phyloP scores from a whole-genome alignment of 2,113 vertebrate species.

The Paratilapia polleni region DNA sequence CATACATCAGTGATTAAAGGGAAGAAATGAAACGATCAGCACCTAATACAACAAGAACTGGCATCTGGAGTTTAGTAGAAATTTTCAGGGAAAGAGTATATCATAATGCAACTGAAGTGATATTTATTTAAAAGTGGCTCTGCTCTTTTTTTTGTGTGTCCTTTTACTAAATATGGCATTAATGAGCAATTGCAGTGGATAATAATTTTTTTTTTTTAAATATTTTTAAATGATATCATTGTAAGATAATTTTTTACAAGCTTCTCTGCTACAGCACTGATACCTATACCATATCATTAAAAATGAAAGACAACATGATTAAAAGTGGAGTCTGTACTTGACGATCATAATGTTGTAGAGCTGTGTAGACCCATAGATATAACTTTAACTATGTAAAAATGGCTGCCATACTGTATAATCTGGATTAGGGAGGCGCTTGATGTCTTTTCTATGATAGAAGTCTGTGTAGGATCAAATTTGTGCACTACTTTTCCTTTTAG shows the following conservation, averaged over 20 bases:
- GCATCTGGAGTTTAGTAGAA: constrained; percentile 80
- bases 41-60: constrained; percentile 80
- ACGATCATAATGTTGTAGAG: constrained; percentile 60
- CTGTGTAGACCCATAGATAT: constrained; percentile 51
- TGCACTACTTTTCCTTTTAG: constrained; percentile 72
- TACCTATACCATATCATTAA: constrained; percentile 50
- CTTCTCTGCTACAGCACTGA: constrained; percentile 70
- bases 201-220: constrained; percentile 64
- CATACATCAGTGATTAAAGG: constrained; percentile 22
- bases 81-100: constrained; percentile 93
- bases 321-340: constrained; percentile 83
- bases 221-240: constrained; percentile 66
- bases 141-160: constrained; percentile 59
- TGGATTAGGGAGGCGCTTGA: constrained; percentile 52
- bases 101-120: constrained; percentile 77
- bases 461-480: constrained; percentile 67
- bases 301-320: constrained; percentile 86
- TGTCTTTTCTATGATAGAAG: constrained; percentile 65
- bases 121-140: constrained; percentile 70
- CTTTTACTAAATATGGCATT: constrained; percentile 59
- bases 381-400: constrained; percentile 55
- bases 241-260: constrained; percentile 70
- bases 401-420: constrained; percentile 71
- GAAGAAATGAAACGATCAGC: constrained; percentile 22
- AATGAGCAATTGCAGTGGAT: constrained; percentile 47